These are phyloP conservation scores for Sarcophaga carnaria DNA, from an alignment of 2,888 invertebrate species.

Conservation along the genomic window DNA sequence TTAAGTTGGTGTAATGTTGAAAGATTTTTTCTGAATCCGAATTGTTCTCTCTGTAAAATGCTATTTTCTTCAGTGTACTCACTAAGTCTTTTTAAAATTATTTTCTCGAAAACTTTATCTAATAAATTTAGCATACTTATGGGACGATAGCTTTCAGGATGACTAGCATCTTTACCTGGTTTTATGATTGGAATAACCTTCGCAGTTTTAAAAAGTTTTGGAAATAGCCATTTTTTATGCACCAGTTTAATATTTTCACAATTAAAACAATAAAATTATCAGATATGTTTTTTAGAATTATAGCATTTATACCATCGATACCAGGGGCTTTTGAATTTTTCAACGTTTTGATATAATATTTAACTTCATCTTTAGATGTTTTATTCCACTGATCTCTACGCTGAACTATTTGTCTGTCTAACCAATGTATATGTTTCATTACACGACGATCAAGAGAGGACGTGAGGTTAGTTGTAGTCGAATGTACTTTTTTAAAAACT, in stretches of 20 bases:
- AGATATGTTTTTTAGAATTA: background rate
- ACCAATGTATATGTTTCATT: background rate
- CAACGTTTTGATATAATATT: background rate
- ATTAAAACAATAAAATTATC: background rate
- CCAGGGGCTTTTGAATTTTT: slow-evolving; percentile 1
- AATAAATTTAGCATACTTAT: background rate
- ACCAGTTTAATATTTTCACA: background rate
- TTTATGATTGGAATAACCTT: too few relatives aligned
- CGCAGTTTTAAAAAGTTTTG: too few relatives aligned
- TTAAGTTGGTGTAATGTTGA: too few relatives aligned
- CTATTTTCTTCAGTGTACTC: background rate
- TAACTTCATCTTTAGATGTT: background rate
- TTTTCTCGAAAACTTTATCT: background rate
- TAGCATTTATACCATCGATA: background rate
- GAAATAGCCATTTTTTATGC: too few relatives aligned
- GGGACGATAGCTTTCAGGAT: background rate
- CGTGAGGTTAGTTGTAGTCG: background rate
- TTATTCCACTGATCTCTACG: background rate
- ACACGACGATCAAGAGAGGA: background rate
- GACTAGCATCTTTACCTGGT: background rate
- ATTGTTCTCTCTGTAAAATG: background rate
- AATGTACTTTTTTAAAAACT: background rate
- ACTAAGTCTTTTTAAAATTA: background rate
- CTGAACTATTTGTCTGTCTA: background rate
- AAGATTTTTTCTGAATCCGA: too few relatives aligned